Base-by-base conservation (phyloP, 1,140 invertebrate genomes). In the Globodera rostochiensis region DNA sequence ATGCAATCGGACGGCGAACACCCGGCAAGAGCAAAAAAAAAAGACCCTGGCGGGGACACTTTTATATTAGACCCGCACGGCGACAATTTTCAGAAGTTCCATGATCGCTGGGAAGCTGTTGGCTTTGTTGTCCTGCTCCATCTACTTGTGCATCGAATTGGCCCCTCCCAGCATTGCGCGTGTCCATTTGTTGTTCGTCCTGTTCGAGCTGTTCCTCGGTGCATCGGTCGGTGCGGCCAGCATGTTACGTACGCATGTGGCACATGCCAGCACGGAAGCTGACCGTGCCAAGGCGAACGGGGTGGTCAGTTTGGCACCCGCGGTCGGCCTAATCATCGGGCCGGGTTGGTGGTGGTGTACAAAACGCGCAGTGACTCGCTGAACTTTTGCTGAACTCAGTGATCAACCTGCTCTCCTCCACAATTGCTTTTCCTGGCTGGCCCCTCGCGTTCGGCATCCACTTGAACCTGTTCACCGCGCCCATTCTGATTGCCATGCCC, bases 151-250 rank as follows among this genome's bases (percentile, higher is more conserved):
- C 25, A 84, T 87, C 1, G 87, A 86, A 46, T 47, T 78, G 49
- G 36, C 85, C 25, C 13, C 66, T 21, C 64, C 49, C 71, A 69
- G 15, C 46, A n/a, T n/a, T 8, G 45, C 21, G 46, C 47, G 47
- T 8, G 67, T 57, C 53, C 69, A 86, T 69, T 50, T 36, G 57
- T 60, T 81, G 25, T 86, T 86, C 76, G 21, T 87, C n/a, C 49
- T 87, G 6, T 86, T 87, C 69, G 87, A 88, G 71, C 77, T 88
- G 9, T 84, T 88, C 13, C 77, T 86, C 7, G 85, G 85, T 53
- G 77, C 88, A 21, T 85, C 84, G 19, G 76, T 88, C n/a, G 85
- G 84, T 46, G 81, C 74, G 5, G 74, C 73, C 19, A 78, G 57
- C 66, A 83, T 85, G 66, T 87, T 21, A 15, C 69, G 82, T 53